Conservation (phyloP, 2,888 invertebrate species). For the Drosophila subsilvestris region DNA sequence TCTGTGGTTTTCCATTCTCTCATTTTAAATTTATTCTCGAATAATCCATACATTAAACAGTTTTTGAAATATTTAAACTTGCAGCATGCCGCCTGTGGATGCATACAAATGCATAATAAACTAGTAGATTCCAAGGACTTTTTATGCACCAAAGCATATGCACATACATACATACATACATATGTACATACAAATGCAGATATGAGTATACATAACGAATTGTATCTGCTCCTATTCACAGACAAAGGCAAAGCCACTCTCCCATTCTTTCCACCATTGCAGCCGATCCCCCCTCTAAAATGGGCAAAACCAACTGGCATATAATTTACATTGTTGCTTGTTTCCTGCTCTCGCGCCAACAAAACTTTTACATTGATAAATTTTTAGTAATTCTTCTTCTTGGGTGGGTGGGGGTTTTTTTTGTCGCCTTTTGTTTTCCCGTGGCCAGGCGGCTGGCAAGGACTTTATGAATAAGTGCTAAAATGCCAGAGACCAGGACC, state of each 20-base stretch:
- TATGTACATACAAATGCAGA: not conserved
- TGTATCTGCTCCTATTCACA: constrained; percentile 22
- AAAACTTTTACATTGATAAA: constrained; percentile 75
- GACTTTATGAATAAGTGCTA: constrained; percentile 81
- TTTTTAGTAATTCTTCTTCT: constrained; percentile 76
- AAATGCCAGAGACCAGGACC: constrained; percentile 82
- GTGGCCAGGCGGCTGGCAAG: constrained; percentile 28
- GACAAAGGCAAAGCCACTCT: constrained; percentile 50
- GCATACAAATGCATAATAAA: constrained; percentile 9
- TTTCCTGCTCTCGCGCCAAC: constrained; percentile 47
- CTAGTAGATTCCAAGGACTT: constrained; percentile 35
- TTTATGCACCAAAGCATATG: constrained; percentile 22
- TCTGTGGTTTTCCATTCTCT: not conserved
- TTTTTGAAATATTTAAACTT: not conserved
- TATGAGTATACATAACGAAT: not conserved
- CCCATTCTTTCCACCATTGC: constrained; percentile 19
- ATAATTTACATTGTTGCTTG: constrained; percentile 78
- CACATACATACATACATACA: constrained; percentile 36
- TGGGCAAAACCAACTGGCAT: constrained; percentile 68
- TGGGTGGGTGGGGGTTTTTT: constrained; percentile 43
- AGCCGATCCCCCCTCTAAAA: constrained; percentile 1
- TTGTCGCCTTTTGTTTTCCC: constrained; percentile 62
- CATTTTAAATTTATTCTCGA: not conserved
- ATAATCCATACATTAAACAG: constrained; percentile 9
- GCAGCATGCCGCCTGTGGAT: constrained; percentile 10